Conservation (phyloP, 2,888 invertebrate genomes). For the Mesoligia furuncula region DNA sequence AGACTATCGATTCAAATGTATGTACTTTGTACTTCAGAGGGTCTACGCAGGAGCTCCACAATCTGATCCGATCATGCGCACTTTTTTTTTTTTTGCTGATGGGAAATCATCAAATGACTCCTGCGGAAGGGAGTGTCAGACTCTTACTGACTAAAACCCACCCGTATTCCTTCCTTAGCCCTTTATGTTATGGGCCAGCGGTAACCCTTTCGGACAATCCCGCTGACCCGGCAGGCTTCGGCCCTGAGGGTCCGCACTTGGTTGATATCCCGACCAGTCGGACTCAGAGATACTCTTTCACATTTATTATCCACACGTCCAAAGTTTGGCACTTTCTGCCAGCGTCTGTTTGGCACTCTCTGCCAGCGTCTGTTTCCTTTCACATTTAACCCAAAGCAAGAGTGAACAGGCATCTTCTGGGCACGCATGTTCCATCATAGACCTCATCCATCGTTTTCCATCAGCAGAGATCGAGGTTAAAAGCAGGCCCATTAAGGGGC, state of each 20-base stretch:
- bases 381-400: background rate
- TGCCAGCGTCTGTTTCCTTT: background rate
- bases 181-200: too few species aligned
- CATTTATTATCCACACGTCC: background rate
- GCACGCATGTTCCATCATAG: background rate
- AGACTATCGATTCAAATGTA: background rate
- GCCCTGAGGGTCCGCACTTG: too few species aligned
- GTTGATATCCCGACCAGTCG: background rate
- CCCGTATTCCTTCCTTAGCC: too few species aligned
- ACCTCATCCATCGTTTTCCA: background rate
- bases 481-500: too few species aligned
- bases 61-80: background rate
- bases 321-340: background rate
- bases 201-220: too few species aligned
- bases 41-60: background rate
- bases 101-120: too few species aligned
- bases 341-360: background rate
- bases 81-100: too few species aligned
- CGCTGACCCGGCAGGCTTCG: too few species aligned
- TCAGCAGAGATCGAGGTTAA: background rate
- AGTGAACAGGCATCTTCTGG: background rate
- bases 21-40: background rate
- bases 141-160: too few species aligned
- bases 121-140: too few species aligned
- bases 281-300: background rate